Base-by-base conservation (phyloP, 2,113 vertebrate species). In the Bufo gargarizans region DNA sequence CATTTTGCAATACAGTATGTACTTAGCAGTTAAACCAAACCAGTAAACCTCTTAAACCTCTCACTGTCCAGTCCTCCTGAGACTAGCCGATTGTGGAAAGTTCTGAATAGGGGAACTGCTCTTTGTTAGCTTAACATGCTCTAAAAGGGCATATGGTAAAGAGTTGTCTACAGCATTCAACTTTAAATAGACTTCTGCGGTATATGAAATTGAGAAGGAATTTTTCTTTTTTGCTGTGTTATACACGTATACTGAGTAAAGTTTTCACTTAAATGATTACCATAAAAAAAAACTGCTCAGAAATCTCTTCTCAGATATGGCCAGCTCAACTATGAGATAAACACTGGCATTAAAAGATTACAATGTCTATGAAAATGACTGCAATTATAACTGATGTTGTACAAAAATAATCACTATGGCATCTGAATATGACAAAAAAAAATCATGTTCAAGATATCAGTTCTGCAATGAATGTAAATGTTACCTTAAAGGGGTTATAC, bases 221-320 rank as follows among this genome's bases (percentile, higher is more conserved):
- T 13, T 11, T 12, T 71, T 71, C n/a, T 71, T 71, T 71, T 71
- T 22, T 43, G 67, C 67, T 13, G 67, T 71, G 67, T 22, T 71
- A 33, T 71, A 11, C 47, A 77, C 49, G 45, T 16, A 33, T n/a
- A 80, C 53, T 55, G 77, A 59, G 77, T 80, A 59, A 80, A 43
- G 22, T 17, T 43, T 81, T 81, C 56, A 81, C 56, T 81, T 43
- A 81, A 81, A 81, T 58, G 56, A 81, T 43, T 81, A 17, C 56
- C 17, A 81, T 81, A 13, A 81, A 59, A 81, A 63, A 17, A 59
- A 19, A 19, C 33, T 58, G 43, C n/a, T 43, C 79, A 61, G 56
- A 81, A 43, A 50, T 77, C 74, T 45, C n/a, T 43, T 43, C 14
- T 17, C 58, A 45, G 43, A 81, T 33, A 33, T 9, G 56, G 63